Evolutionary conservation across 2,888 invertebrate species (phyloP), one percentile per base, ranked within the genome.

Genomic region (Caenorhabditis imperialis): DNA sequence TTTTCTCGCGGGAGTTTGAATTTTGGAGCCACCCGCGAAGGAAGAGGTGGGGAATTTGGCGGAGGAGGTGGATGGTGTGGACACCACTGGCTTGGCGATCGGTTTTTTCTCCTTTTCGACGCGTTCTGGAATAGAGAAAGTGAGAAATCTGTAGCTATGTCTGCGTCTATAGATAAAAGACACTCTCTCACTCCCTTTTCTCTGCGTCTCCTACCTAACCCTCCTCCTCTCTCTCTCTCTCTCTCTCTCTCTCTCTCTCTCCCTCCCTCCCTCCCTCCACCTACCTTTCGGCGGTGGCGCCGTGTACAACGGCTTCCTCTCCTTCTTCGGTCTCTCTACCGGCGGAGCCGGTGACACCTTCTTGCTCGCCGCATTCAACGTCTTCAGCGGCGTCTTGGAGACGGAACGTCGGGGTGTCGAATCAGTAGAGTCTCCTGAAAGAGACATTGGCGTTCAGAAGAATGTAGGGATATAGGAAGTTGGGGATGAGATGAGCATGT

Each of bases 281-380:
- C 55, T 25, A 76, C 75, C 78, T 75, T 81, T 81, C 2, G 78
- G 71, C 22, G 81, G 77, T 10, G 81, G 81, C 20, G 81, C 57
- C n/a, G 71, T 74, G 50, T 79, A 79, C 50, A 79, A 61, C 23
- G 79, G 81, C 40, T 81, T 80, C 23, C 80, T 53, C 38, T 80
- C 77, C 51, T 76, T 77, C 47, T 80, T 80, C 16, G 40, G 55
- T 40, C 77, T 37, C 42, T 80, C 80, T 4, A 75, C 69, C 20
- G 73, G 70, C 18, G 78, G 74, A 25, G 72, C 60, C 16, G 72
- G 63, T 4, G 63, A 51, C 25, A 58, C 45, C 30, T 61, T 62
- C 22, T 53, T 45, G 23, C 67, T 62, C 7, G n/a, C n/a, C n/a
- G 55, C 70, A 38, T 75, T 77, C 22, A 72, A 58, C 1, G 74